A percentile compares a stretch with the other conserved stretches of the same genome.
Conservation (phyloP, 2,888 invertebrate species). For the Zootermopsis nevadensis region DNA sequence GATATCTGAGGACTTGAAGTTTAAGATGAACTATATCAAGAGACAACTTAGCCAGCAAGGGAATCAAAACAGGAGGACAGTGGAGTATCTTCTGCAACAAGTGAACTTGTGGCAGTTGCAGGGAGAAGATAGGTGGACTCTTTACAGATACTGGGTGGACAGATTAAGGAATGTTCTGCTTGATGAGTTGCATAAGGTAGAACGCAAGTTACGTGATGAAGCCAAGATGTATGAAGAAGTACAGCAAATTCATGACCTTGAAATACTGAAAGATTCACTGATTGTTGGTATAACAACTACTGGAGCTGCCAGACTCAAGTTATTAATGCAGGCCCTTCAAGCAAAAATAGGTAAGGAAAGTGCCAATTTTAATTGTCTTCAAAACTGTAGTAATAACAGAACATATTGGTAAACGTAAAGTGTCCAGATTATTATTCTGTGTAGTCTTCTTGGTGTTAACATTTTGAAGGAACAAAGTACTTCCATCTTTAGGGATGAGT, state of each 20-base stretch:
- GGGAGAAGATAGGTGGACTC: conserved; percentile 45
- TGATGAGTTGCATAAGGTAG: conserved; percentile 44
- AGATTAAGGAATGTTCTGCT: conserved; percentile 20
- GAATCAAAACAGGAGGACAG: neutral
- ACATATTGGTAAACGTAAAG: no score
- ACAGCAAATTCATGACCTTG: conserved; percentile 69
- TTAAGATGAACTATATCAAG: neutral
- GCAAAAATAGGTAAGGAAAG: conserved; percentile 71
- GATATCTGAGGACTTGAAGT: neutral
- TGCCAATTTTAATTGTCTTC: no score
- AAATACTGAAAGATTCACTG: conserved; percentile 66
- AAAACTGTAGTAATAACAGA: no score
- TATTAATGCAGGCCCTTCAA: conserved; percentile 70
- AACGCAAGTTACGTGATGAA: conserved; percentile 54
- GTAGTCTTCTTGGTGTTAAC: no score
- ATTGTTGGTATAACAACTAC: conserved; percentile 84
- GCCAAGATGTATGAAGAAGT: conserved; percentile 66
- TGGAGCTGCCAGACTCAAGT: conserved; percentile 76
- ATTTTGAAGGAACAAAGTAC: no score
- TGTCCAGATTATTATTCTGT: no score
- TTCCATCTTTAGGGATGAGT: no score
- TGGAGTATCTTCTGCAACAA: neutral
- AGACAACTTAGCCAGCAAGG: neutral
- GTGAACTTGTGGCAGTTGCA: conserved; percentile 45
- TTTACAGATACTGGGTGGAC: conserved; percentile 51